phyloP scores from a whole-genome alignment of 2,797 vertebrate genomes.

The Huso huso region DNA sequence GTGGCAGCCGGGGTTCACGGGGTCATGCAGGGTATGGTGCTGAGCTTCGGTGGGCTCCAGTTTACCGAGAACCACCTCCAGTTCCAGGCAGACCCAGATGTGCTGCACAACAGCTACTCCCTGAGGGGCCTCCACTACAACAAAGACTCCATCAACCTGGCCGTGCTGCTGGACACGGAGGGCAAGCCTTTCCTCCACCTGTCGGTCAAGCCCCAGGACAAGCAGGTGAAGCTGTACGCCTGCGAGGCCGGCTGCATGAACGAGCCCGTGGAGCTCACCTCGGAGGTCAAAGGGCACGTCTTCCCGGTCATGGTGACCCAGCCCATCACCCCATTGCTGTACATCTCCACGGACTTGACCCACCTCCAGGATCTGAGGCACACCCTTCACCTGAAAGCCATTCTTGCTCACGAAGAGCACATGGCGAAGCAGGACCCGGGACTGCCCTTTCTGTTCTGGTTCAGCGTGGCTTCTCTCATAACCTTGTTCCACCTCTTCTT shows the following conservation, averaged over 20 bases:
- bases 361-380: constrained; percentile 90
- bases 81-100: constrained; percentile 89
- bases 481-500: constrained; percentile 95
- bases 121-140: constrained; percentile 88
- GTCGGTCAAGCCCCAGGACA: constrained; percentile 81
- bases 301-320: constrained; percentile 94
- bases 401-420: constrained; percentile 95
- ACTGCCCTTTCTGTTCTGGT: constrained; percentile 95
- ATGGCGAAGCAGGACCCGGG: constrained; percentile 94
- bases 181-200: constrained; percentile 87
- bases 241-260: constrained; percentile 92
- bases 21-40: constrained; percentile 87
- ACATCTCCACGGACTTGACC: constrained; percentile 85
- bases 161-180: constrained; percentile 73
- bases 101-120: constrained; percentile 92
- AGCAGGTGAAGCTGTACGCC: constrained; percentile 78
- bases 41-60: constrained; percentile 93
- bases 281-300: constrained; percentile 73
- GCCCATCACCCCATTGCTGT: constrained; percentile 87
- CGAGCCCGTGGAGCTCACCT: constrained; percentile 88
- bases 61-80: constrained; percentile 97
- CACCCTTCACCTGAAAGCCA: constrained; percentile 90
- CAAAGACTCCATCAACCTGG: constrained; percentile 80
- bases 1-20: constrained; percentile 81
- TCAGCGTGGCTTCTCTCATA: constrained; percentile 94